These are phyloP conservation scores for Anthoscopus minutus DNA, from an alignment of 2,113 vertebrate species.

Conservation along the genomic window DNA sequence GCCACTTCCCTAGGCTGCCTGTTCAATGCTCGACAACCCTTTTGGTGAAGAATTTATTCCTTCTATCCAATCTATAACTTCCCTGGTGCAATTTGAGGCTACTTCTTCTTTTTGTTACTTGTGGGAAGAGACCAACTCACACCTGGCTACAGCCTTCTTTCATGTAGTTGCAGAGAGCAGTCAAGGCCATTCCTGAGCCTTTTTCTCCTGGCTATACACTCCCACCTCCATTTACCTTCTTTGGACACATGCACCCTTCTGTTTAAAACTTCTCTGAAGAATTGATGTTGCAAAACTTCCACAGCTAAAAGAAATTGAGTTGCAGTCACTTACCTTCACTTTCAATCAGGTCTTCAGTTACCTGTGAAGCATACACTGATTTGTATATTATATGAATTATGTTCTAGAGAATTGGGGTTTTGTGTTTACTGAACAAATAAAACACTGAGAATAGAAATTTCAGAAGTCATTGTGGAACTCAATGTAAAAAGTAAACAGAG, in stretches of 20 bases:
- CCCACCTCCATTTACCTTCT: background rate
- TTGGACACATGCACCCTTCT: background rate
- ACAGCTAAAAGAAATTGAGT: background rate
- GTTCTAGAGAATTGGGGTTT: background rate
- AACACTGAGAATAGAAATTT: background rate
- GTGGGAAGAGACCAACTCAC: background rate
- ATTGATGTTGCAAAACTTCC: background rate
- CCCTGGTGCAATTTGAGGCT: background rate
- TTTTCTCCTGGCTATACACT: background rate
- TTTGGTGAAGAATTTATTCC: background rate
- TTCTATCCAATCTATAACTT: background rate
- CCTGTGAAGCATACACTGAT: background rate
- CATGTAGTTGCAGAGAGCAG: background rate
- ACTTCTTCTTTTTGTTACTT: background rate
- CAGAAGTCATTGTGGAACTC: background rate
- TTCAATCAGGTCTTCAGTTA: background rate
- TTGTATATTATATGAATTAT: background rate
- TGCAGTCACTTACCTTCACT: background rate
- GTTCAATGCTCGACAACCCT: background rate
- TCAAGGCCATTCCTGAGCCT: background rate
- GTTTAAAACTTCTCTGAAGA: background rate
- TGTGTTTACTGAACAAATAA: background rate
- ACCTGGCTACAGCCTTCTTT: background rate
- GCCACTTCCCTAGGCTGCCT: background rate
- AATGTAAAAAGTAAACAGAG: background rate